Base-by-base conservation (phyloP, 2,113 vertebrate species). In the Ascaphus truei region DNA sequence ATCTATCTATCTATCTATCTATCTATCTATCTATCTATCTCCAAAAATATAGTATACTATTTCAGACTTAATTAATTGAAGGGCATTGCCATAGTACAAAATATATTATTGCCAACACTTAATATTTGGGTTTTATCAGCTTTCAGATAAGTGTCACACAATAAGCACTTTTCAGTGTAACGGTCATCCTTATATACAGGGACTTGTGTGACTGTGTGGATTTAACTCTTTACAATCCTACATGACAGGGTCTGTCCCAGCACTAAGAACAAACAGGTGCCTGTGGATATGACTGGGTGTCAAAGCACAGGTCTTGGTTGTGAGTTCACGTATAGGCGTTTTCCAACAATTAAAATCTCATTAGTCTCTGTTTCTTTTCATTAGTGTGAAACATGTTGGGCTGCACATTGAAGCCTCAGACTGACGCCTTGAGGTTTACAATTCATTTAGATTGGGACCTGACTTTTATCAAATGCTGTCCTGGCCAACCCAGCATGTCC, bases 331-430 rank as follows among this genome's bases (percentile, higher is more conserved):
- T 37, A 3, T 29, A 68, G 66, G 66, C 66, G 66, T 55, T 59
- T 68, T 16, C 66, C 66, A 68, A 43, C 59, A 47, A 68, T 68
- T 68, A 68, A 39, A 59, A 7, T 1, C 55, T 68, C 66, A 18
- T 68, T 59, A 59, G 66, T 68, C 66, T 68, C 66, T 68, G 66
- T 36, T 68, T 68, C 66, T 68, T 68, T 59, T 68, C 66, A 68
- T 53, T 18, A 23, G 41, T 15, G 66, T 68, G 66, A n/a, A n/a
- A 68, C 66, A 68, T 22, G 50, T 34, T 25, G 55, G 37, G 52
- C 37, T 18, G 33, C n/a, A 53, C 26, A 65, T 52, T 34, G 26
- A 23, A n/a, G 62, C 25, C 23, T 3, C 27, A 58, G 52, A 68
- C 64, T 68, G 64, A 68, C 52, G 52, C 52, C 64, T 57, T 29